Evolutionary conservation across 1,140 invertebrate genomes (phyloP), one percentile per base, ranked within the genome.

Genomic region (Pogonus chalceus): DNA sequence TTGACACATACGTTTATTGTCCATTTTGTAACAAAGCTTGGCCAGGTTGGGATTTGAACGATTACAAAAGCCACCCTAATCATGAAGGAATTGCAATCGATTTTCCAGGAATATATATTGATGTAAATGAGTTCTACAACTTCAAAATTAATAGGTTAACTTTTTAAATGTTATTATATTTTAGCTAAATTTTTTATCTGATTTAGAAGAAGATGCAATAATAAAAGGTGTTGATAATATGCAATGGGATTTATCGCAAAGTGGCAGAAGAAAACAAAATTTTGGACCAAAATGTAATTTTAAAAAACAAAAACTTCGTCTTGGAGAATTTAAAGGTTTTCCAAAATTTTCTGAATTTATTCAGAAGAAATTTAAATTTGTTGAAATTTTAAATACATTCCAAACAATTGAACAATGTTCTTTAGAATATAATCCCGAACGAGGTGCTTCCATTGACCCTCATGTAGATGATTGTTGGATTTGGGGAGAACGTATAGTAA

Each of bases 391-490:
- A 22, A 65, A 75, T 55, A 73, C 82, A 66, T 98, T 93, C 73
- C 73, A 85, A 69, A 91, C 91, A 0, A 90, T 98, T 37, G 96
- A 99, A 72, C 88, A 98, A 62, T 99, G 96, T 69, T 92, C 92
- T 55, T 76, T 99, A 54, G 96, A 98, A 65, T 99, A 99, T 73
- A 79, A 86, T 54, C 82, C 87, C 3, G 71, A 76, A 60, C 82
- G 88, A 64, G 94, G 93, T 4, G 88, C 95, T 4, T 90, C 88
- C 1, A 99, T 99, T 63, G 96, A 98, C 73, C 90, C 94, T 0
- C 96, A 99, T 69, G 88, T 98, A 60, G 96, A 99, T 74, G 95
- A 99, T 66, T 93, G 90, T 67, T 99, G 96, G 96, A 83, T 99
- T 35, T 99, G 96, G 96, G 96, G 96, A 21, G 93, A 98, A 72